Percentiles rank a stretch among this genome's conserved stretches.
Evolutionary conservation across 2,113 vertebrate genomes (phyloP).

Genomic region (Chroicocephalus ridibundus): DNA sequence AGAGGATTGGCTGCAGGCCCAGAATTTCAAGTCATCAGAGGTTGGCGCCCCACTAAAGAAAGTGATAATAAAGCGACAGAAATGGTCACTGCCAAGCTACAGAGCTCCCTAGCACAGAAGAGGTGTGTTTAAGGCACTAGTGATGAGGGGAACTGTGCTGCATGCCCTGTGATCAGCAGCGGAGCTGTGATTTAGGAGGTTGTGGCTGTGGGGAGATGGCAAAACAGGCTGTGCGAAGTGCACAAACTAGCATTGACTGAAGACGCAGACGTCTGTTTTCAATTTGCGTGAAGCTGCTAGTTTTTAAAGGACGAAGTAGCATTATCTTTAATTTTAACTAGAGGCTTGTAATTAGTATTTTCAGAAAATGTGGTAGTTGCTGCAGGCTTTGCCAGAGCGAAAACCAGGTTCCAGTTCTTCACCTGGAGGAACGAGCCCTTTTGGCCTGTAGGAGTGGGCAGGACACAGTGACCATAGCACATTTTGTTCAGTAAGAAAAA

Average conservation of each 20-base stretch:
- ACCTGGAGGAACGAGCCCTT: not conserved
- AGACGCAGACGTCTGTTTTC: not conserved
- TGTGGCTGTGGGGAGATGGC: not conserved
- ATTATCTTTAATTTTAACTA: constrained; percentile 42
- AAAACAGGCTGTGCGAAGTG: not conserved
- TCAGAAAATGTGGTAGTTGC: not conserved
- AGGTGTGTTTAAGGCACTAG: not conserved
- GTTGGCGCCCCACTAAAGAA: not conserved
- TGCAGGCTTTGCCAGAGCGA: not conserved
- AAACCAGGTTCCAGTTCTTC: not conserved
- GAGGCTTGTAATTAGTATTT: not conserved
- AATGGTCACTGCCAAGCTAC: not conserved
- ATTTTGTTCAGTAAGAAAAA: not conserved
- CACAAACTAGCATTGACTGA: not conserved
- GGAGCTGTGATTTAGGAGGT: not conserved
- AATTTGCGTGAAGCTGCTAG: constrained; percentile 22
- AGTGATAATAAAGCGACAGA: not conserved
- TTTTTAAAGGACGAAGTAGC: constrained; percentile 39
- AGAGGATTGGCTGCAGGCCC: constrained; percentile 8
- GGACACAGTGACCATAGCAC: not conserved
- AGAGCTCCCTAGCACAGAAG: not conserved
- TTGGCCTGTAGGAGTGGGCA: not conserved
- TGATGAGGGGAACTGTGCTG: not conserved
- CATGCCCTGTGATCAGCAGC: not conserved
- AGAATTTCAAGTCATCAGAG: not conserved